Conservation (phyloP, 2,888 invertebrate genomes). For the Drosophila hawaiiensis region DNA sequence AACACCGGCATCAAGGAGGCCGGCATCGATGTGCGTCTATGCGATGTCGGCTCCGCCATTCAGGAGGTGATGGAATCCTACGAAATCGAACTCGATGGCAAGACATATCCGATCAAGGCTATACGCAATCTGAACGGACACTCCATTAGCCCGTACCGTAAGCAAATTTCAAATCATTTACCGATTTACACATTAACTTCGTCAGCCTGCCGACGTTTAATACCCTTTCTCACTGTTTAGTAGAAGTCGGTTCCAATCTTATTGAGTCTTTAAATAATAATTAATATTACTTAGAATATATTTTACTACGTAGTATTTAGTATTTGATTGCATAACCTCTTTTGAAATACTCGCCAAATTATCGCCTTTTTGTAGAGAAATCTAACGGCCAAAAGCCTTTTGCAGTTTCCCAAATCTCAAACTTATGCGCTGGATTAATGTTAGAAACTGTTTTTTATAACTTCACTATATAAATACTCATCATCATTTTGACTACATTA, state of each 20-base stretch:
- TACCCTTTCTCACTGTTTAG: neutral
- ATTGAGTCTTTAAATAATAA: too few relatives aligned
- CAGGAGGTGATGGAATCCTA: conserved; percentile 99
- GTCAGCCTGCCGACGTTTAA: neutral
- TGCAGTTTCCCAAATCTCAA: too few relatives aligned
- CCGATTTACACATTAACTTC: neutral
- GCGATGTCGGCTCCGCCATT: conserved; percentile 98
- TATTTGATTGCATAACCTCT: too few relatives aligned
- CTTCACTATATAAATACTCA: too few relatives aligned
- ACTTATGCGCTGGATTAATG: too few relatives aligned
- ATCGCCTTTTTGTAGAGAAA: too few relatives aligned
- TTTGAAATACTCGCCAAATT: too few relatives aligned
- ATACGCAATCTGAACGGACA: conserved; percentile 99
- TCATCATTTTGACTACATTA: too few relatives aligned
- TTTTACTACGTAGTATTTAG: too few relatives aligned
- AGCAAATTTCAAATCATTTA: conserved; percentile 80
- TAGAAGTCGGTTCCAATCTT: neutral
- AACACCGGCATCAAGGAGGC: conserved; percentile 98
- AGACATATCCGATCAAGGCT: conserved; percentile 97
- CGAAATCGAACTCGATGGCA: conserved; percentile 98
- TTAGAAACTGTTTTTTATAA: too few relatives aligned
- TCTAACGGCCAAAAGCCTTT: too few relatives aligned
- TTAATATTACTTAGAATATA: neutral
- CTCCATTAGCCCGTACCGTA: conserved; percentile 99
- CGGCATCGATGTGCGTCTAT: conserved; percentile 98